A percentile compares a stretch with the other conserved stretches of the same genome.
phyloP scores from a whole-genome alignment of 2,113 vertebrate species.

The Melospiza georgiana region DNA sequence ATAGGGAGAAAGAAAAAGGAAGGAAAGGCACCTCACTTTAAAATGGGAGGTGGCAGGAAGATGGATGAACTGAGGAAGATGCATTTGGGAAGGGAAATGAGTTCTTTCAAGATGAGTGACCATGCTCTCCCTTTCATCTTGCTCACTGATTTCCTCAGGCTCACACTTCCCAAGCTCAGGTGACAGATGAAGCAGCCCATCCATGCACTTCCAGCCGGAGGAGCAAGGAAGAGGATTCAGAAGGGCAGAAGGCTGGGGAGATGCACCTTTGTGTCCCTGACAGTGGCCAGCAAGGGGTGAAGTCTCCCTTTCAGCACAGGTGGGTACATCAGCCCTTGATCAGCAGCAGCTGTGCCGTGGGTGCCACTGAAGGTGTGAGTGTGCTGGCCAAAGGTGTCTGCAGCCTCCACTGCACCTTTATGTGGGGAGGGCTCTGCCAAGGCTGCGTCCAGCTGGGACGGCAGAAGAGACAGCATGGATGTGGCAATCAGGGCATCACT shows the following conservation, averaged over 20 bases:
- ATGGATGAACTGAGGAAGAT: slow-evolving; percentile 37
- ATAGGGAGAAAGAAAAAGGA: background rate
- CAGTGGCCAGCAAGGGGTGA: background rate
- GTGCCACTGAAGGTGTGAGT: background rate
- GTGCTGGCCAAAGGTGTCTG: background rate
- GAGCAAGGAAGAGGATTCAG: background rate
- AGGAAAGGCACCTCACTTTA: slow-evolving; percentile 10
- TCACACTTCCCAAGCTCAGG: background rate
- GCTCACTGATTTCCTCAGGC: slow-evolving; percentile 33
- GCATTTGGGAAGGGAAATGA: slow-evolving; percentile 46
- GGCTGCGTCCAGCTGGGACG: accelerated
- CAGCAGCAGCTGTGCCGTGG: background rate
- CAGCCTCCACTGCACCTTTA: background rate
- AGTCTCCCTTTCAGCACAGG: background rate
- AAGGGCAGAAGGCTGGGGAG: background rate
- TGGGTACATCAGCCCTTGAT: background rate
- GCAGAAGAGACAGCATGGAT: background rate
- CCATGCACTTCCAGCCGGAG: background rate
- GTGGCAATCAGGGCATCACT: background rate
- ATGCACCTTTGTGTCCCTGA: background rate
- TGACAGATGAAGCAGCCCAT: background rate
- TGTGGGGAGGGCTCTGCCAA: background rate
- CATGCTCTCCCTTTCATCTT: slow-evolving; percentile 60
- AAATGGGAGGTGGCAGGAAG: slow-evolving; percentile 52
- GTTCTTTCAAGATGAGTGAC: slow-evolving; percentile 59